Conservation (phyloP, 2,888 invertebrate species). For the Cataglyphis livida region DNA sequence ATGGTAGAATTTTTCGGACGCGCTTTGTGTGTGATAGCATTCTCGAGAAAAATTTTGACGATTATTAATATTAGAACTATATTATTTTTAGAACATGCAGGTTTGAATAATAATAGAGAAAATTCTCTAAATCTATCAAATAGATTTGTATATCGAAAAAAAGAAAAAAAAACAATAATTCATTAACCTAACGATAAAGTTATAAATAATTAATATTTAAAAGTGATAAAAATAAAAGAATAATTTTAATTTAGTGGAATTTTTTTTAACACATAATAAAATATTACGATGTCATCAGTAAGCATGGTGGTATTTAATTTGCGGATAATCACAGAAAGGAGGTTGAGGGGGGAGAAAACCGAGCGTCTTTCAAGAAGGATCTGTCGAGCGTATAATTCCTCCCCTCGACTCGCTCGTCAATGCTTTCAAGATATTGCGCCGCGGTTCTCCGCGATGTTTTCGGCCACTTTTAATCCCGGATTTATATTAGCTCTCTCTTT, state of each 20-base stretch:
- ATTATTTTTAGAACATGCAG: background rate
- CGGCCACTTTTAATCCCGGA: constrained; percentile 72
- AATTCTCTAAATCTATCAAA: background rate
- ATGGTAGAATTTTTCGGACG: background rate
- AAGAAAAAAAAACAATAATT: background rate
- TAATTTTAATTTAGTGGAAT: constrained; percentile 6
- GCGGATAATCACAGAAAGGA: constrained; percentile 58
- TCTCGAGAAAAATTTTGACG: background rate
- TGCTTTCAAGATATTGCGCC: constrained; percentile 74
- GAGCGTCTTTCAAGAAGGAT: constrained; percentile 20
- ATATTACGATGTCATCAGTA: background rate
- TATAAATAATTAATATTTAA: background rate
- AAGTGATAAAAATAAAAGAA: background rate
- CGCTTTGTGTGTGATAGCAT: too few species aligned
- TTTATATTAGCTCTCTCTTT: constrained; percentile 68
- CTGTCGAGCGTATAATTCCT: constrained; percentile 51
- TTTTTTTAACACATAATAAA: background rate
- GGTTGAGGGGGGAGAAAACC: constrained; percentile 20
- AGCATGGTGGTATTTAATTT: constrained; percentile 64
- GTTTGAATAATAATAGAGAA: background rate
- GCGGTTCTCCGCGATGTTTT: constrained; percentile 67
- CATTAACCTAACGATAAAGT: background rate
- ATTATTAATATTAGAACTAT: background rate
- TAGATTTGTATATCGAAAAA: background rate
- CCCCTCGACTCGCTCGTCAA: constrained; percentile 49